Conservation (phyloP, 2,888 invertebrate genomes). For the Kuschelorhynchus macadamiae region DNA sequence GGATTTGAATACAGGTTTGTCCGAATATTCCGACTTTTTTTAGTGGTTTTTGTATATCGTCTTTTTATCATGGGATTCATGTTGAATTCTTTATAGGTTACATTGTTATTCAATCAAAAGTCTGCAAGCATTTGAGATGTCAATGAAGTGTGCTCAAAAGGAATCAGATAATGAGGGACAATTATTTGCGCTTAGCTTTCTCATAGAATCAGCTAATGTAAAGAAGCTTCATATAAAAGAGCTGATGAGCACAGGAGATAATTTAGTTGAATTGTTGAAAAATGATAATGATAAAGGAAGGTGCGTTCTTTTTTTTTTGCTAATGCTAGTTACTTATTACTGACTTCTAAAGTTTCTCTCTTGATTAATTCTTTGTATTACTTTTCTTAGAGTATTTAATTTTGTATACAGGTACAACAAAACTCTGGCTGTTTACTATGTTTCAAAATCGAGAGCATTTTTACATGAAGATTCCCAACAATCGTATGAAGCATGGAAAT, state of each 20-base stretch:
- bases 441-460: conserved; percentile 51
- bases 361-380: no score
- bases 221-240: conserved; percentile 48
- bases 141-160: conserved; percentile 54
- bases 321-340: no score
- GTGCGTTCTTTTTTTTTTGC: background rate
- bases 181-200: conserved; percentile 55
- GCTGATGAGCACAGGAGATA: conserved; percentile 46
- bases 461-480: conserved; percentile 41
- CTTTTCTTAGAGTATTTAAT: background rate
- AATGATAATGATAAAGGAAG: conserved; percentile 4
- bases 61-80: no score
- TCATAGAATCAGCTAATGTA: conserved; percentile 52
- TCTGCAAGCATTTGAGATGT: conserved; percentile 55
- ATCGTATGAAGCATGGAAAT: conserved; percentile 53
- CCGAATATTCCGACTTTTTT: no score
- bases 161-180: conserved; percentile 49
- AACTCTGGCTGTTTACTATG: conserved; percentile 47
- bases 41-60: no score
- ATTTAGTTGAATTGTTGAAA: conserved; percentile 39
- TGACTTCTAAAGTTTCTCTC: no score
- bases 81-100: conserved; percentile 46
- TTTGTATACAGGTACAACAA: conserved; percentile 19
- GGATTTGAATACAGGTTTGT: conserved; percentile 56
- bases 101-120: conserved; percentile 55